A percentile compares a stretch with the other conserved stretches of the same genome.
phyloP scores from a whole-genome alignment of 2,888 invertebrate species.

The Macrophya annulata region DNA sequence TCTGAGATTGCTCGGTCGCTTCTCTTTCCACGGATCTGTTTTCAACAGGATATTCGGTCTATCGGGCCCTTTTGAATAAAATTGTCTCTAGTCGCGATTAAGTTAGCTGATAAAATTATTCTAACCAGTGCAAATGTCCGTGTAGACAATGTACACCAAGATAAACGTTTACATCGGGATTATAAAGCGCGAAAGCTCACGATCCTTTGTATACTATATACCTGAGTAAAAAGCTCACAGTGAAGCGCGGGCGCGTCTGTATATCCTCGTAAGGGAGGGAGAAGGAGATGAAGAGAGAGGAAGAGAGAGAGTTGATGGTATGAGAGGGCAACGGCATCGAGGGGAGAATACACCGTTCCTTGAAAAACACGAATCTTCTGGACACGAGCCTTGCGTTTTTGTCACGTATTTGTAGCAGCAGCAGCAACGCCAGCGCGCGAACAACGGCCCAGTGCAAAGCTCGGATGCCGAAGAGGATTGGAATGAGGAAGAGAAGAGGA shows the following conservation, averaged over 20 bases:
- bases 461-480: slow-evolving; percentile 51
- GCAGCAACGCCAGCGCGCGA: slow-evolving; percentile 39
- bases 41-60: neutral
- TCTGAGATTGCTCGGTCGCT: too few species aligned
- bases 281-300: neutral
- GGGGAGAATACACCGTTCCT: slow-evolving; percentile 49
- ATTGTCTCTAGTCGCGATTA: neutral
- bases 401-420: slow-evolving; percentile 49
- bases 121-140: slow-evolving; percentile 15
- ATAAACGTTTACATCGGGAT: slow-evolving; percentile 7
- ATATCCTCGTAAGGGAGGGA: slow-evolving; percentile 1
- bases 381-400: slow-evolving; percentile 54
- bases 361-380: slow-evolving; percentile 54
- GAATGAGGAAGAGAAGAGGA: slow-evolving; percentile 52
- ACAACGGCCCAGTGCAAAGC: slow-evolving; percentile 3
- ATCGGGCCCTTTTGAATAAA: neutral
- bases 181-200: slow-evolving; percentile 17
- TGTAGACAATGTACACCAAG: neutral
- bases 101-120: neutral
- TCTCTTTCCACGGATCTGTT: neutral
- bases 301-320: neutral
- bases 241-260: neutral
- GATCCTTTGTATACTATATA: neutral
- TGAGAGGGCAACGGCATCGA: slow-evolving; percentile 45
- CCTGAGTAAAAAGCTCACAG: slow-evolving; percentile 10